Base-by-base conservation (phyloP, 2,113 vertebrate species). In the Empidonax alnorum region DNA sequence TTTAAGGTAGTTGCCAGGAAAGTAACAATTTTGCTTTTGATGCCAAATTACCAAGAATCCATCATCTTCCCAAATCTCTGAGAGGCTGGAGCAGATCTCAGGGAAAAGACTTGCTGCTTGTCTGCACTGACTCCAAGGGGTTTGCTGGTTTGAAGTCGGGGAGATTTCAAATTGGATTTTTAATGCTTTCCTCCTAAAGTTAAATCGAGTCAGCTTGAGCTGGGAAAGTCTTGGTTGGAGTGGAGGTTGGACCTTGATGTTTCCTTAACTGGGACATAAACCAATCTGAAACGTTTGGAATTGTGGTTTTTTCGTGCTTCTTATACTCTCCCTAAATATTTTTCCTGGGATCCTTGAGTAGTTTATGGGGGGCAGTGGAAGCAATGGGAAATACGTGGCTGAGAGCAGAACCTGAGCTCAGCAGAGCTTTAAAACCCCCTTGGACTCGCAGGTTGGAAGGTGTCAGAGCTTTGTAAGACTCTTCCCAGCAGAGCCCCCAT, bases 261-360 rank as follows among this genome's bases (percentile, higher is more conserved):
- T 89, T 91, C 63, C 53, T 42, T 44, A 56, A 8, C 47, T 25
- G 55, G 20, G 50, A 28, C 22, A 22, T 9, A 15, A 88, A 56
- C 39, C 24, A 10, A 10, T 21, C 27, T 42, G 49, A 22, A 76
- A 46, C 3, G 16, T 47, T 81, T 56, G 74, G 65, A 69, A 16
- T n/a, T 20, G 20, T 3, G 49, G 35, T 35, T 61, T 23, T 75
- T 82, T 30, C 0, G 0, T 72, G 7, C 42, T 71, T 55, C 8
- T 67, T 37, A 25, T 25, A 2, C 22, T 49, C 39, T 30, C 18
- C 23, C 37, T 44, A 10, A 69, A 46, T 67, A 14, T 33, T 72
- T 63, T 44, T 28, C 44, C 22, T 12, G 39, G 0, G 2, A 24
- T 82, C 7, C 20, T 44, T 12, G 9, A 68, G 56, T 21, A 10